A percentile compares a stretch with the other conserved stretches of the same genome.
These are phyloP conservation scores for Ctenodactylus gundi DNA, from an alignment of 2,113 vertebrate species.

Conservation along the genomic window DNA sequence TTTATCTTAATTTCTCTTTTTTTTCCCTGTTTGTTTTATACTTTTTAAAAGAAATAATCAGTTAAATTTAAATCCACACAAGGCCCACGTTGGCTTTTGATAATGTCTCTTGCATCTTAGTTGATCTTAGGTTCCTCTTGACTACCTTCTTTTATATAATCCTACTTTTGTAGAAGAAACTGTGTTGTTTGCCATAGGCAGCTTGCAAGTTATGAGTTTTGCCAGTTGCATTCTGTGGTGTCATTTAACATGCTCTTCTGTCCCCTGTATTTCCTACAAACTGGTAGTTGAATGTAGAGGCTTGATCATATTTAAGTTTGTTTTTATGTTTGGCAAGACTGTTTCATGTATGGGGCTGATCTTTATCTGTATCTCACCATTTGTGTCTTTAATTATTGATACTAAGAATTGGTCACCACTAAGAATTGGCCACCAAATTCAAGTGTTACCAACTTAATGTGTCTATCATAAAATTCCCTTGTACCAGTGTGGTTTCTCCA, in stretches of 20 bases:
- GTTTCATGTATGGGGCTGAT: neutral
- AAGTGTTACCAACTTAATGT: neutral
- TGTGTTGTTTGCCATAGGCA: neutral
- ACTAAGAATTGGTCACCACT: neutral
- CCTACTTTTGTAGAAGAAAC: neutral
- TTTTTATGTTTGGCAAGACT: neutral
- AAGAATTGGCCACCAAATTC: neutral
- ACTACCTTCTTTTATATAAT: neutral
- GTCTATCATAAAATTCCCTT: neutral
- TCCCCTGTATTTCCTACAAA: neutral
- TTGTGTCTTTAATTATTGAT: neutral
- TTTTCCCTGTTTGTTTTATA: constrained; percentile 11
- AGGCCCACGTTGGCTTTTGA: neutral
- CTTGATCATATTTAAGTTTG: neutral
- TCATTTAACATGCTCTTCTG: neutral
- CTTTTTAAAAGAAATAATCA: neutral
- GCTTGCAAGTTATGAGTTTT: neutral
- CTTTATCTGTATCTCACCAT: neutral
- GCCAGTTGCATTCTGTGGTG: neutral
- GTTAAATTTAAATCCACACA: neutral
- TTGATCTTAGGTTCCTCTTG: no score
- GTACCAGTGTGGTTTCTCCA: neutral
- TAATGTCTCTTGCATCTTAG: neutral
- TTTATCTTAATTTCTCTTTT: no score
- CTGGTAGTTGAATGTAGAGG: neutral